Conservation (phyloP, 1,140 invertebrate species). For the Dendroctonus ponderosae region DNA sequence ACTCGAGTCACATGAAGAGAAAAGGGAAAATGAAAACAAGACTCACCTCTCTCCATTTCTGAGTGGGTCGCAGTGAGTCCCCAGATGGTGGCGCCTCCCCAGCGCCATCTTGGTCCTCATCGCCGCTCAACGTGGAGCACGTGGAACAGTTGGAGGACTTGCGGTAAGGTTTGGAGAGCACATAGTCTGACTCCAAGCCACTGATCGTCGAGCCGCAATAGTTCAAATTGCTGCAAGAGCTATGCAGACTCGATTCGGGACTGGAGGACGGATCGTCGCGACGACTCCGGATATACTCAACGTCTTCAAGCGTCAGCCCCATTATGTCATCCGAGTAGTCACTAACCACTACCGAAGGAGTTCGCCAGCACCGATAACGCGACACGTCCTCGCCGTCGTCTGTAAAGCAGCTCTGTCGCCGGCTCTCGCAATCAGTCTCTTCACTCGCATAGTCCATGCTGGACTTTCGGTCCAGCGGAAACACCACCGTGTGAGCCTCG, state of each 20-base stretch:
- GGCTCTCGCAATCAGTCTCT: conserved; percentile 46
- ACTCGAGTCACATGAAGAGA: no score
- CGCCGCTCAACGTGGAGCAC: conserved; percentile 64
- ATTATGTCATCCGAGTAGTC: conserved; percentile 76
- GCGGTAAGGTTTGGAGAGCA: conserved; percentile 54
- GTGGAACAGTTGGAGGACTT: conserved; percentile 66
- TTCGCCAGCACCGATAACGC: conserved; percentile 63
- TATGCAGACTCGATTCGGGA: conserved; percentile 58
- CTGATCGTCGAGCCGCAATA: conserved; percentile 58
- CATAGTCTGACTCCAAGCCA: conserved; percentile 57
- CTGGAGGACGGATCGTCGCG: conserved; percentile 48
- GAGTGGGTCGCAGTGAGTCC: conserved; percentile 48
- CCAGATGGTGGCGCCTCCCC: conserved; percentile 39
- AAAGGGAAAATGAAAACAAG: not conserved
- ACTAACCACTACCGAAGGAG: conserved; percentile 79
- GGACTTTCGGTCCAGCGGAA: conserved; percentile 43
- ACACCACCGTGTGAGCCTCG: conserved; percentile 44
- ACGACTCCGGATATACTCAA: conserved; percentile 61
- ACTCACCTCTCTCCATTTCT: conserved; percentile 52
- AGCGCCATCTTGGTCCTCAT: conserved; percentile 55
- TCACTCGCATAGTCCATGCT: conserved; percentile 45
- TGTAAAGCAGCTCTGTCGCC: conserved; percentile 53
- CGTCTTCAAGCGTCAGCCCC: conserved; percentile 64
- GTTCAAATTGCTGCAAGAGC: conserved; percentile 64
- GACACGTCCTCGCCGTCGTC: conserved; percentile 51